phyloP scores from a whole-genome alignment of 2,797 vertebrate species.

The Channa striata region DNA sequence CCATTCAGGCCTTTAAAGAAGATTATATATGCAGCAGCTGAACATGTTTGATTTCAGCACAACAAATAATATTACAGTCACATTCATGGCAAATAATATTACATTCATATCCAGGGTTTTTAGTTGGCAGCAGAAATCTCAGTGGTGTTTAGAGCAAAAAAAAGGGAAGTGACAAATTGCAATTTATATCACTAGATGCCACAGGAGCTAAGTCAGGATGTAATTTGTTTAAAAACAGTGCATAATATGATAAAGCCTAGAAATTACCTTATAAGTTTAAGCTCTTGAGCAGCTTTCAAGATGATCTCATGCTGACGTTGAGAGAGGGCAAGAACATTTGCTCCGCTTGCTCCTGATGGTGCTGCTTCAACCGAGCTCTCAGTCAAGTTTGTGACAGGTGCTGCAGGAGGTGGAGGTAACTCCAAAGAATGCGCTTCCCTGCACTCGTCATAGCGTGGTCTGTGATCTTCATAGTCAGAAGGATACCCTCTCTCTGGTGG shows the following conservation, averaged over 20 bases:
- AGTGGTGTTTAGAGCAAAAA: neutral
- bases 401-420: slow-evolving; percentile 63
- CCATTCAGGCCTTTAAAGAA: neutral
- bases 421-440: slow-evolving; percentile 72
- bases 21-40: no score
- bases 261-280: slow-evolving; percentile 96
- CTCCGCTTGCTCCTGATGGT: slow-evolving; percentile 77
- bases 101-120: no score
- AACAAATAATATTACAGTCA: neutral
- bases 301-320: slow-evolving; percentile 99
- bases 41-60: neutral
- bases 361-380: slow-evolving; percentile 81
- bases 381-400: slow-evolving; percentile 71
- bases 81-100: no score
- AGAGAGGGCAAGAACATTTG: slow-evolving; percentile 94
- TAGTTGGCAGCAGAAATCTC: neutral
- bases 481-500: slow-evolving; percentile 79
- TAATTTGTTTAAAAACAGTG: neutral
- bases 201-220: neutral
- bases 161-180: neutral
- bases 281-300: slow-evolving; percentile 97
- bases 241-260: neutral
- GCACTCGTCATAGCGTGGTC: slow-evolving; percentile 74
- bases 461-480: slow-evolving; percentile 66
- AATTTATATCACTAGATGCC: neutral